These are phyloP conservation scores for Exocentrus adspersus DNA, from an alignment of 2,888 invertebrate species.

Conservation along the genomic window DNA sequence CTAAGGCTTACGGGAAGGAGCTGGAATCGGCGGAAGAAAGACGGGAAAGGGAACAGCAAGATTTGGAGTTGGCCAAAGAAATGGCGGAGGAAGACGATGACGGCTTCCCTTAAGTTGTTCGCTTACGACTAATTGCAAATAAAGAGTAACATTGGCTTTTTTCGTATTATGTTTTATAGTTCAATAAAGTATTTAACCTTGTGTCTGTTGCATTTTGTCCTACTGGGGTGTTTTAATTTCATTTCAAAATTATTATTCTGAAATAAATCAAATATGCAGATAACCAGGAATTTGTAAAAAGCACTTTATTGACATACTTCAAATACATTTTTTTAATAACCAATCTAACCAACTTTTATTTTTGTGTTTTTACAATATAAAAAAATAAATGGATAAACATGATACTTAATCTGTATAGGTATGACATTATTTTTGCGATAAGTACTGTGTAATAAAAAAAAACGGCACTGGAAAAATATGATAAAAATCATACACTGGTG, in stretches of 20 bases:
- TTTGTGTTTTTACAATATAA: neutral
- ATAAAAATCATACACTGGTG: slow-evolving; percentile 8
- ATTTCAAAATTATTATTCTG: no score
- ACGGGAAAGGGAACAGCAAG: slow-evolving; percentile 96
- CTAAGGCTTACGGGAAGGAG: slow-evolving; percentile 98
- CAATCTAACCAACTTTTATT: slow-evolving; percentile 24
- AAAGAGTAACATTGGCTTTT: slow-evolving; percentile 14
- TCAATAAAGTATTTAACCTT: slow-evolving; percentile 24
- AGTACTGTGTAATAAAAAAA: slow-evolving; percentile 23
- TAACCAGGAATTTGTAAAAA: neutral
- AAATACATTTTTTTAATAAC: slow-evolving; percentile 3
- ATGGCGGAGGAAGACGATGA: slow-evolving; percentile 99
- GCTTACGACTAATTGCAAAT: slow-evolving; percentile 4
- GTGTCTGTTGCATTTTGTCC: no score
- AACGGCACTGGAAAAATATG: neutral
- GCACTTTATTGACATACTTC: neutral
- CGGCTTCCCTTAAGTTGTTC: slow-evolving; percentile 70
- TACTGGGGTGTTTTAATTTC: no score
- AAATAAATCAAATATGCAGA: neutral
- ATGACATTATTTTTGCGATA: slow-evolving; percentile 3
- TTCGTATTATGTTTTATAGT: slow-evolving; percentile 22
- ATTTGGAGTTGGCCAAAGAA: slow-evolving; percentile 98
- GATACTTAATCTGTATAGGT: slow-evolving; percentile 19
- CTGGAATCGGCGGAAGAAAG: slow-evolving; percentile 97
- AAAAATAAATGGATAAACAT: slow-evolving; percentile 7